Conservation (phyloP, 2,888 invertebrate species). For the Pachydiplax longipennis region DNA sequence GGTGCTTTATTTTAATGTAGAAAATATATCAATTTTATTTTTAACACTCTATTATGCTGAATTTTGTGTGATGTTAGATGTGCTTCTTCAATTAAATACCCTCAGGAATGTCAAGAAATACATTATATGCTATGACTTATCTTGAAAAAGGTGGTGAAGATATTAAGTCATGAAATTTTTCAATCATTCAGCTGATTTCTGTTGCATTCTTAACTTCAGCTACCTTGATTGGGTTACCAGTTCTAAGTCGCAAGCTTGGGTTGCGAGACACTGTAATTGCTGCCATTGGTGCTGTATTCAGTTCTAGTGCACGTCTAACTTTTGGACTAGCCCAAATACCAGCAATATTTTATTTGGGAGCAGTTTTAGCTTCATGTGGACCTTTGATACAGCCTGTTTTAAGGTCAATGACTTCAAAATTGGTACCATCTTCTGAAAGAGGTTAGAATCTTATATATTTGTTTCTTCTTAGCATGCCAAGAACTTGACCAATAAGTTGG, state of each 20-base stretch:
- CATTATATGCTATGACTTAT: no score
- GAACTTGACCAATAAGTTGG: background rate
- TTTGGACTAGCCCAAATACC: constrained; percentile 69
- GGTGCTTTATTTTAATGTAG: no score
- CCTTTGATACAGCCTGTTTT: constrained; percentile 81
- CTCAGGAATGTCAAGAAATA: no score
- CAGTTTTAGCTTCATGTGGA: constrained; percentile 76
- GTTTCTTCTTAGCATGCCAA: background rate
- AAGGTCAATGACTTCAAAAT: constrained; percentile 82
- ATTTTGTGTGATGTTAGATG: no score
- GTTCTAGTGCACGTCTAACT: constrained; percentile 72
- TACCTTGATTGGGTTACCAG: constrained; percentile 39
- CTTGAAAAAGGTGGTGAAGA: background rate
- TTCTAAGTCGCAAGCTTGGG: constrained; percentile 42
- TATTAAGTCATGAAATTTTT: no score
- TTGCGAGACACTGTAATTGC: constrained; percentile 64
- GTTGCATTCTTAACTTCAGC: background rate
- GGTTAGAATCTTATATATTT: constrained; percentile 60
- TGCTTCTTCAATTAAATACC: background rate
- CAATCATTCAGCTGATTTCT: background rate
- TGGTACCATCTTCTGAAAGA: constrained; percentile 74
- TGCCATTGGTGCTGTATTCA: constrained; percentile 74
- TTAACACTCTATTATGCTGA: no score
- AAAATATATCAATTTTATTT: no score
- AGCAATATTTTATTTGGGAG: constrained; percentile 74